Conservation (phyloP, 2,113 vertebrate genomes). For the Apteryx owenii region DNA sequence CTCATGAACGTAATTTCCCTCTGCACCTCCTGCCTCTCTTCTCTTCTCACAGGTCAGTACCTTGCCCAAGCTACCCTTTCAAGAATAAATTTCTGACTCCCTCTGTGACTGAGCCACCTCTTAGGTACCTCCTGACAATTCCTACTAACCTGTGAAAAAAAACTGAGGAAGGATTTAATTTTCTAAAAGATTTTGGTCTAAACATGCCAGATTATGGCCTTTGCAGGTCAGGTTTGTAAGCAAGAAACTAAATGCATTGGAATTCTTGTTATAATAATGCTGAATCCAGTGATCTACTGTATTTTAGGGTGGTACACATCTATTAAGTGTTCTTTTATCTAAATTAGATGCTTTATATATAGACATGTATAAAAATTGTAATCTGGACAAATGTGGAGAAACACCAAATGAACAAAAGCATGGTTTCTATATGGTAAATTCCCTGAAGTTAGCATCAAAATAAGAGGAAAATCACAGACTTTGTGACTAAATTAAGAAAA, state of each 20-base stretch:
- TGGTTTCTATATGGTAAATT: not conserved
- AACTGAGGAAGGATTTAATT: not conserved
- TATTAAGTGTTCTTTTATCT: not conserved
- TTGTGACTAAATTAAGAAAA: not conserved
- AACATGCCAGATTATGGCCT: not conserved
- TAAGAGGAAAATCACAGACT: not conserved
- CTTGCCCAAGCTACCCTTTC: not conserved
- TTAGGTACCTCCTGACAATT: not conserved
- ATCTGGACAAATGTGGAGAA: not conserved
- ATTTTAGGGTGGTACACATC: not conserved
- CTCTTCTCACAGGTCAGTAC: not conserved
- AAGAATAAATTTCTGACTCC: not conserved
- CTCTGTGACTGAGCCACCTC: not conserved
- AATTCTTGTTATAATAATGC: not conserved
- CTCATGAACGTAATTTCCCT: not conserved
- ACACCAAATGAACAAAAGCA: not conserved
- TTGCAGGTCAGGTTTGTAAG: not conserved
- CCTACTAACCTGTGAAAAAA: not conserved
- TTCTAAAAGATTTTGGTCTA: not conserved
- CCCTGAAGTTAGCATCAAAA: not conserved
- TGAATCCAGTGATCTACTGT: not conserved
- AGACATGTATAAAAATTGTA: not conserved
- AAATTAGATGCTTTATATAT: not conserved
- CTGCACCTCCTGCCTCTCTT: not conserved
- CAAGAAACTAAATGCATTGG: not conserved